phyloP scores from a whole-genome alignment of 2,113 vertebrate genomes.

The Camelus bactrianus region DNA sequence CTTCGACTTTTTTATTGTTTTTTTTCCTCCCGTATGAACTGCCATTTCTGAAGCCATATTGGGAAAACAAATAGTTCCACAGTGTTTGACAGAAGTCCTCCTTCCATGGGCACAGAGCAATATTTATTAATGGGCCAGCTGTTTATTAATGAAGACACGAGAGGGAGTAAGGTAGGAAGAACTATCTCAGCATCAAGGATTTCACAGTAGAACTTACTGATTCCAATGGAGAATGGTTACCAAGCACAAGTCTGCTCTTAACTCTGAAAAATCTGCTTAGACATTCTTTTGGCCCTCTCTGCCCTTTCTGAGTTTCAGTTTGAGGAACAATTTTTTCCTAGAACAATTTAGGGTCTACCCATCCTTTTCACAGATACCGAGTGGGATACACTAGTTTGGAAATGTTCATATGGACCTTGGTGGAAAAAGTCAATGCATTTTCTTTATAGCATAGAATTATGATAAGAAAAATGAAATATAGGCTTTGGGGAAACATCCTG shows the following conservation, averaged over 20 bases:
- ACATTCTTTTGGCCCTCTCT: background rate
- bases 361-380: background rate
- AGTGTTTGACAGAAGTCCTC: background rate
- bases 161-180: background rate
- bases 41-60: background rate
- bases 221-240: background rate
- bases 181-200: background rate
- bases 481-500: background rate
- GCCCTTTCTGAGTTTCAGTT: background rate
- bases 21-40: background rate
- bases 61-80: constrained; percentile 6
- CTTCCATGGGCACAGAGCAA: background rate
- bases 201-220: background rate
- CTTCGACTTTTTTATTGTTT: background rate
- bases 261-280: constrained; percentile 10
- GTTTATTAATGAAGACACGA: background rate
- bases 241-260: background rate
- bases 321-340: background rate
- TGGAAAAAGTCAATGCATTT: background rate
- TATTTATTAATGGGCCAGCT: background rate
- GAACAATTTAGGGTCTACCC: background rate
- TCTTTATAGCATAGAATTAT: background rate
- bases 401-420: background rate
- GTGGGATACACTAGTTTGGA: too few relatives aligned
- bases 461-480: constrained; percentile 11